These are phyloP conservation scores for Campoplex capitator DNA, from an alignment of 2,888 invertebrate species.

Conservation along the genomic window DNA sequence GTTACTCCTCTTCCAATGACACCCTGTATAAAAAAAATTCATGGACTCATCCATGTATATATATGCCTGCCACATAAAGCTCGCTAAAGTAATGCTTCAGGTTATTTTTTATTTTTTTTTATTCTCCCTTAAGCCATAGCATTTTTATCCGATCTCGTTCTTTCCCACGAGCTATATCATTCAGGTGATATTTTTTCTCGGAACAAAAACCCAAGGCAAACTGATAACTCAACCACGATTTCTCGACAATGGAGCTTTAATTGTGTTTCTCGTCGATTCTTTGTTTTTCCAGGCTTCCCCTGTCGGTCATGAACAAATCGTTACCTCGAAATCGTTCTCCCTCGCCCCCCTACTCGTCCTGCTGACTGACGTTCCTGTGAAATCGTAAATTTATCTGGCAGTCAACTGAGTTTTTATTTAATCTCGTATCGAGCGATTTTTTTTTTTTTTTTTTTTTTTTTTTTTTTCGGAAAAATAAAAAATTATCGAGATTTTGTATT, in stretches of 20 bases:
- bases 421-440: no score
- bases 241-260: conserved; percentile 22
- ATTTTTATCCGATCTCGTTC: conserved; percentile 31
- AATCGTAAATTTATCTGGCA: background rate
- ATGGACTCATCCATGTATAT: background rate
- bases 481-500: no score
- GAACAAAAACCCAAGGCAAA: conserved; percentile 37
- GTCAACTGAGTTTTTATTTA: background rate
- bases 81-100: background rate
- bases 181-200: conserved; percentile 33
- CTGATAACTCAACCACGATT: conserved; percentile 19
- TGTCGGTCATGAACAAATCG: background rate
- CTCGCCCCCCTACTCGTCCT: no score
- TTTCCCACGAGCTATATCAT: conserved; percentile 23
- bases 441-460: no score
- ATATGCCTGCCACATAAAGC: background rate
- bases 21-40: background rate
- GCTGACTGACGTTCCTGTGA: background rate
- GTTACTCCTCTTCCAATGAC: background rate
- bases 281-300: conserved; percentile 11
- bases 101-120: background rate
- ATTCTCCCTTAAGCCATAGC: background rate
- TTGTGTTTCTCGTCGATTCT: conserved; percentile 27
- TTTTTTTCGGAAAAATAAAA: no score
- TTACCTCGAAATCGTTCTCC: background rate